Base-by-base conservation (phyloP, 2,888 invertebrate genomes). In the Noctua fimbriata region DNA sequence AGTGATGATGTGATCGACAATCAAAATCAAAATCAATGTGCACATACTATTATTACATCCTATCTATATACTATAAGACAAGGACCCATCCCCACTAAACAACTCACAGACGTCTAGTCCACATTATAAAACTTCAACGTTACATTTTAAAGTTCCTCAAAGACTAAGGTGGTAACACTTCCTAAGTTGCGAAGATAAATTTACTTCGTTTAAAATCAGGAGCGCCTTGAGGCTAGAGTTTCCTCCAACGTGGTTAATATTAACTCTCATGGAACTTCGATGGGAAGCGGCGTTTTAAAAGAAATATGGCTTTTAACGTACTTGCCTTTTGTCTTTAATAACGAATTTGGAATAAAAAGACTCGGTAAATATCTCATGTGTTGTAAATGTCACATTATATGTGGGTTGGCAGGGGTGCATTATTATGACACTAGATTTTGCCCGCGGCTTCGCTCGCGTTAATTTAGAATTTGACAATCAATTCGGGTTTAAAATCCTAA, bases 161-260 rank as follows among this genome's bases (percentile, higher is more conserved):
- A 83, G 73, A 58, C 71, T 18, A 24, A 72, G 83, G 69, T 63
- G 83, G 69, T 63, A 79, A 76, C 76, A 76, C 76, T 85, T 69
- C 60, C 49, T 79, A 77, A 85, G 69, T 85, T 86, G 66, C 14
- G 74, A 70, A 79, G 78, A 87, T 87, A 88, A 87, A 88, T 85
- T 83, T 73, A 84, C 82, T 89, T 80, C 77, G 76, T 81, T 79
- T 87, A 82, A 87, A 82, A 84, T 76, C 86, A 86, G 80, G 55
- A 77, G 80, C 73, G 69, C 70, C 81, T 76, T 65, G 81, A 58
- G 79, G 78, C 81, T 58, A 24, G 49, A 71, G 86, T 73, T 79
- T 70, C 69, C 44, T 36, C 47, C 28, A 32, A 21, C 18, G 72
- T 41, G 66, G 73, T 83, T 86, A 82, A 73, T 79, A 86, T 86